These are phyloP conservation scores for Pocota personata DNA, from an alignment of 2,888 invertebrate species.

Conservation along the genomic window DNA sequence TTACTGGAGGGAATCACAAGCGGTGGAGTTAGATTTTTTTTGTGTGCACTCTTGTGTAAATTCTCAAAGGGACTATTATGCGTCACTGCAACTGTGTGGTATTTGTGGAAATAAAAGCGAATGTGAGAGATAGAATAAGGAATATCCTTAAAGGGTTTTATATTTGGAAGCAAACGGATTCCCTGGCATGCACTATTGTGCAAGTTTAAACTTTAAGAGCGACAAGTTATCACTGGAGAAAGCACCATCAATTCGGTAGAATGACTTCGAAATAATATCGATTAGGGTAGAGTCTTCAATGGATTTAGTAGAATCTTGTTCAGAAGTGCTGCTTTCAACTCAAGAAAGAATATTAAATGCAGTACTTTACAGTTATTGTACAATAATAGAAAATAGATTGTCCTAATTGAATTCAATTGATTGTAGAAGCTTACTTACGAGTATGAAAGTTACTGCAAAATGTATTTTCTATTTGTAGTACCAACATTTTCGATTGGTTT, in stretches of 20 bases:
- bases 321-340: background rate
- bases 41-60: slow-evolving; percentile 8
- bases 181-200: background rate
- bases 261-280: background rate
- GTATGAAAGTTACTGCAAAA: background rate
- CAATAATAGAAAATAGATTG: background rate
- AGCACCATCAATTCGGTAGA: slow-evolving; percentile 26
- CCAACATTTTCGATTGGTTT: background rate
- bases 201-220: slow-evolving; percentile 3
- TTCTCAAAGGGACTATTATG: slow-evolving; percentile 54
- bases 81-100: slow-evolving; percentile 41
- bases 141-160: slow-evolving; percentile 34
- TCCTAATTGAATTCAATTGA: background rate
- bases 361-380: background rate
- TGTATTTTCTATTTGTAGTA: background rate
- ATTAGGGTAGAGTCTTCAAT: background rate
- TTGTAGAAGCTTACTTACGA: background rate
- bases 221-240: background rate
- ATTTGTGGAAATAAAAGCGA: slow-evolving; percentile 49
- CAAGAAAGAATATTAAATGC: background rate
- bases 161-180: slow-evolving; percentile 6
- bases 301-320: background rate
- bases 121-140: background rate
- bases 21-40: background rate
- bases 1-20: background rate